Evolutionary conservation across 1,140 invertebrate genomes (phyloP), one percentile per base, ranked within the genome.

Genomic region (Cataglyphis hispanica): DNA sequence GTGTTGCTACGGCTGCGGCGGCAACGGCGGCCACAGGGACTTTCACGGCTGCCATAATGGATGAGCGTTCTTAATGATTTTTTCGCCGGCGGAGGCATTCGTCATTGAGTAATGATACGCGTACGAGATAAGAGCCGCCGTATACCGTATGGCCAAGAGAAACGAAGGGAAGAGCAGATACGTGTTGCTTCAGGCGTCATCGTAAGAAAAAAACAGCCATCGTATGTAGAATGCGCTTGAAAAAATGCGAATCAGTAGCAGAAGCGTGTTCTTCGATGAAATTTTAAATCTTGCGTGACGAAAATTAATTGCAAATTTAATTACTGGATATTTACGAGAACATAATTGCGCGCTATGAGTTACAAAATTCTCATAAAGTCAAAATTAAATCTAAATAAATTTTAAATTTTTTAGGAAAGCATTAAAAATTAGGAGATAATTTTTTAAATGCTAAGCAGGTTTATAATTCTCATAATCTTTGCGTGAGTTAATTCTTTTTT

Each of bases 91-190:
- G 64, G 78, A 87, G 81, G 85, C 91, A 92, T 89, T 88, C 88
- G 89, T 92, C 91, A 90, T 91, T 91, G 92, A 92, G 89, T 91
- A 92, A 92, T 92, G 91, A 92, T 88, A 89, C 90, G 84, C 87
- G 86, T 84, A 80, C 85, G 76, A 91, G 91, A 92, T 92, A 92
- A 91, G 90, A 87, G 78, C 84, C 85, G 85, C 37, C 66, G 53
- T 77, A 64, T 77, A n/a, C n/a, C n/a, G 74, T 63, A 64, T 27
- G 50, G 50, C 70, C 53, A 72, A 50, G 63, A 64, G 40, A 31
- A 53, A 81, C 58, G 31, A 43, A 64, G 22, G 75, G 19, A 5
- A 25, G 40, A 60, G 60, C 25, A 69, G 63, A 74, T 81, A 83
- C 84, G 56, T 70, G 90, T 90, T 86, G 85, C 89, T 89, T 53